Percentiles rank a stretch among this genome's conserved stretches.
phyloP scores from a whole-genome alignment of 2,888 invertebrate genomes.

The Metellina segmentata region DNA sequence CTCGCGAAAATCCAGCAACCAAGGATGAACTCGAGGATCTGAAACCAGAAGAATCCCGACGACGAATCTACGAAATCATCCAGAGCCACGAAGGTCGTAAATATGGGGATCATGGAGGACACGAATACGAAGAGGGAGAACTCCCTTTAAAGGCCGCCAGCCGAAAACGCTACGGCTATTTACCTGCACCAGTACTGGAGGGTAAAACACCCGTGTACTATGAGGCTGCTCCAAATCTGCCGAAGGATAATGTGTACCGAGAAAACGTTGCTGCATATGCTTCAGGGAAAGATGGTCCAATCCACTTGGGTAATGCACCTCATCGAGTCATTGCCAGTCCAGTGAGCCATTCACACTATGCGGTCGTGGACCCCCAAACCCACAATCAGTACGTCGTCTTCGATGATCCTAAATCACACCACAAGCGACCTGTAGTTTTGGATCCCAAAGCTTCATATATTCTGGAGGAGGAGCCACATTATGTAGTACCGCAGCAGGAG shows the following conservation, averaged over 20 bases:
- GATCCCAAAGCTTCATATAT: slow-evolving; percentile 46
- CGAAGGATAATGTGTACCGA: slow-evolving; percentile 47
- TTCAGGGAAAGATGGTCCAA: slow-evolving; percentile 22
- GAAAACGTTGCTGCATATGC: slow-evolving; percentile 58
- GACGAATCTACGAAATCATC: slow-evolving; percentile 57
- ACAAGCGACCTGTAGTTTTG: slow-evolving; percentile 20
- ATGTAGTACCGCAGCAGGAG: slow-evolving; percentile 20
- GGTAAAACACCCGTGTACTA: slow-evolving; percentile 36
- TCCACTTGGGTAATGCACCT: slow-evolving; percentile 12
- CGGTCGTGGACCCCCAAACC: slow-evolving; percentile 47
- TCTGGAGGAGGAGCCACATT: slow-evolving; percentile 32
- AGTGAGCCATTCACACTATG: slow-evolving; percentile 51
- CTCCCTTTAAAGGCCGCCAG: slow-evolving; percentile 27
- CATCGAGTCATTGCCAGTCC: slow-evolving; percentile 44
- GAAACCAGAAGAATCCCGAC: slow-evolving; percentile 30
- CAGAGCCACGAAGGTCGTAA: slow-evolving; percentile 51
- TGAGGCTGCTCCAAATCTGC: background rate
- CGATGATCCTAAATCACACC: slow-evolving; percentile 26
- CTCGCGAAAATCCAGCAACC: background rate
- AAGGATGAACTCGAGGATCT: slow-evolving; percentile 8
- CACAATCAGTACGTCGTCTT: slow-evolving; percentile 28
- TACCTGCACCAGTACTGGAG: background rate
- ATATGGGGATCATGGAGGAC: slow-evolving; percentile 69
- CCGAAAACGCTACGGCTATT: slow-evolving; percentile 47
- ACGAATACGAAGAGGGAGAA: slow-evolving; percentile 67